Conservation (phyloP, 2,113 vertebrate species). For the Eubucco bourcierii region DNA sequence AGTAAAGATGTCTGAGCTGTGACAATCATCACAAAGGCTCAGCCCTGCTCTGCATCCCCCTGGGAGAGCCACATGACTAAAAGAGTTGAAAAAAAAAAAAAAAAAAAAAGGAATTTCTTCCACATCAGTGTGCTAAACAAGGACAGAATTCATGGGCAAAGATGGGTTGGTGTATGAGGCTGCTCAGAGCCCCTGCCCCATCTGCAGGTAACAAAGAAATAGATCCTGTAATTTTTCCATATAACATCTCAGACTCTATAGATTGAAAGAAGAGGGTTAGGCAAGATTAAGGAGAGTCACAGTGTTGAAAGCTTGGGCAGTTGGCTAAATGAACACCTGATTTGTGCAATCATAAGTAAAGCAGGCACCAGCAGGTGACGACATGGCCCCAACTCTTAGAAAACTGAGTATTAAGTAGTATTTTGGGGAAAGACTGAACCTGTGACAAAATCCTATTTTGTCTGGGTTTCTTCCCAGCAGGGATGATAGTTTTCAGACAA, state of each 20-base stretch:
- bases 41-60: background rate
- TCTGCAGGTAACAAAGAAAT: background rate
- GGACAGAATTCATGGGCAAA: background rate
- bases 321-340: background rate
- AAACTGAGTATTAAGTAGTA: background rate
- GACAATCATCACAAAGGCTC: background rate
- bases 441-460: background rate
- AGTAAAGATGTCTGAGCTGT: accelerated
- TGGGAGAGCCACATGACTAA: background rate
- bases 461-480: background rate
- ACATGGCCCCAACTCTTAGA: background rate
- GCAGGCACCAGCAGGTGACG: background rate
- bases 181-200: background rate
- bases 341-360: background rate
- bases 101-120: background rate
- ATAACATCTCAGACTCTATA: background rate
- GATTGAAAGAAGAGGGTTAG: background rate
- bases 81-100: background rate
- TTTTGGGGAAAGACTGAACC: background rate
- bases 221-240: background rate
- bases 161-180: background rate
- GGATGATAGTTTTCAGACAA: background rate
- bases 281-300: background rate
- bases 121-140: background rate
- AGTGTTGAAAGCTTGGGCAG: background rate